Percentiles rank a stretch among this genome's conserved stretches.
These are phyloP conservation scores for Polyergus mexicanus DNA, from an alignment of 1,140 invertebrate genomes.

Conservation along the genomic window DNA sequence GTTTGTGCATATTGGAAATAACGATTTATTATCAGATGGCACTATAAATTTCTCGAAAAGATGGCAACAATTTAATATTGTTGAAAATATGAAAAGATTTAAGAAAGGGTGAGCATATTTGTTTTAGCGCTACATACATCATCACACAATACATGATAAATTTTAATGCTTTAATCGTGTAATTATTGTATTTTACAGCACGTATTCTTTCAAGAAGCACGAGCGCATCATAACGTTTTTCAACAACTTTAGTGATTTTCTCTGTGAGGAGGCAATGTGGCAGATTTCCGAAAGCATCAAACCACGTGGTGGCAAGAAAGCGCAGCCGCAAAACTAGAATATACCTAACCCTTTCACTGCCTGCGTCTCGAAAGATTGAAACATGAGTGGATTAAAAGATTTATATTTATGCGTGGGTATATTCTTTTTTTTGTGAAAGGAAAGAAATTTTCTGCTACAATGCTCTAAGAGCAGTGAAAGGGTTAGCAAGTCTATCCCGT, in stretches of 20 bases:
- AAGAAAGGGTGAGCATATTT: conserved; percentile 93
- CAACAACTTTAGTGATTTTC: conserved; percentile 98
- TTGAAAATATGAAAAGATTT: conserved; percentile 99
- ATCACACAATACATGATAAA: not conserved
- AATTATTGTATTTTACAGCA: conserved; percentile 85
- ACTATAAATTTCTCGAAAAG: conserved; percentile 98
- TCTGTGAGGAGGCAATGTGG: conserved; percentile 99
- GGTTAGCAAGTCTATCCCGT: conserved; percentile 72
- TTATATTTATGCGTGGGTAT: conserved; percentile 70
- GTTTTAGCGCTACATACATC: conserved; percentile 52
- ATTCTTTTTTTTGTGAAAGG: conserved; percentile 52
- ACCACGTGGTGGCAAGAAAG: conserved; percentile 92
- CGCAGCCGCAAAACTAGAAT: conserved; percentile 82
- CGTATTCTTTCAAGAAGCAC: conserved; percentile 96
- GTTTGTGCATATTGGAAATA: conserved; percentile 99
- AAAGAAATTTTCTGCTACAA: conserved; percentile 53
- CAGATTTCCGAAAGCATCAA: conserved; percentile 98
- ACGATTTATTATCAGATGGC: conserved; percentile 94
- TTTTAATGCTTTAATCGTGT: conserved; percentile 3
- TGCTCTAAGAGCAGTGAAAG: conserved; percentile 70
- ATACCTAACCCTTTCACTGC: conserved; percentile 76
- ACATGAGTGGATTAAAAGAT: conserved; percentile 64
- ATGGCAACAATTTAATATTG: conserved; percentile 99
- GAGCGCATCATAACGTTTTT: conserved; percentile 98
- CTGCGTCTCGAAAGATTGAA: conserved; percentile 77